These are phyloP conservation scores for Maccullochella peelii DNA, from an alignment of 2,113 vertebrate species.

Conservation along the genomic window DNA sequence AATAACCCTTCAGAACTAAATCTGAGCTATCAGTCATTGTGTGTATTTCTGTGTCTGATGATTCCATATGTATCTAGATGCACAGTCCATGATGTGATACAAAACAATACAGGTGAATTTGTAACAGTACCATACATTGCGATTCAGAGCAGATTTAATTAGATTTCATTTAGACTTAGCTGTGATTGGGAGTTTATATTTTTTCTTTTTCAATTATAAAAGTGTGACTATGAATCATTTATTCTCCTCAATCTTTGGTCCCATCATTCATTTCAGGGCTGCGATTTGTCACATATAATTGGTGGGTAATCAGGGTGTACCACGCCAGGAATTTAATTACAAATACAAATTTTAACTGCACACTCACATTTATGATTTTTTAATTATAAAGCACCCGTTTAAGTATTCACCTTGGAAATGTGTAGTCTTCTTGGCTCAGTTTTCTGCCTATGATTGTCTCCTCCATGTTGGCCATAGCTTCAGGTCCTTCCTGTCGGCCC, in stretches of 20 bases:
- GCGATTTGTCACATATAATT: background rate
- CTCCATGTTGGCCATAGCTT: slow-evolving; percentile 21
- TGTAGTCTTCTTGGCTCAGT: background rate
- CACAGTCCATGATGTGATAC: too few relatives aligned
- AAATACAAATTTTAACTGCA: background rate
- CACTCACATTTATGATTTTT: background rate
- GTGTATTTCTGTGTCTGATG: too few relatives aligned
- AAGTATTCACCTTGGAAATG: background rate
- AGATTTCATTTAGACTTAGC: background rate
- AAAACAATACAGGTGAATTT: too few relatives aligned
- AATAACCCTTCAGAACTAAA: background rate
- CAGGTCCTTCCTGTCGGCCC: slow-evolving; percentile 59
- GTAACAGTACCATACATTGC: background rate
- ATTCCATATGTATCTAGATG: background rate
- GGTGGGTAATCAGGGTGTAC: background rate
- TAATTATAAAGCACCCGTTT: background rate
- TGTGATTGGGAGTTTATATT: too few relatives aligned
- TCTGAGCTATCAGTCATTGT: too few relatives aligned
- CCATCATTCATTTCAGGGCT: background rate
- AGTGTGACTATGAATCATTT: background rate
- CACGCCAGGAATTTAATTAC: background rate
- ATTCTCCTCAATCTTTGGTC: background rate
- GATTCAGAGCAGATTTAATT: background rate
- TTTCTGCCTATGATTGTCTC: background rate
- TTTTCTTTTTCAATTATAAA: background rate